Evolutionary conservation across 2,888 invertebrate genomes (phyloP), one percentile per base, ranked within the genome.

Genomic region (Lottia gigantea): DNA sequence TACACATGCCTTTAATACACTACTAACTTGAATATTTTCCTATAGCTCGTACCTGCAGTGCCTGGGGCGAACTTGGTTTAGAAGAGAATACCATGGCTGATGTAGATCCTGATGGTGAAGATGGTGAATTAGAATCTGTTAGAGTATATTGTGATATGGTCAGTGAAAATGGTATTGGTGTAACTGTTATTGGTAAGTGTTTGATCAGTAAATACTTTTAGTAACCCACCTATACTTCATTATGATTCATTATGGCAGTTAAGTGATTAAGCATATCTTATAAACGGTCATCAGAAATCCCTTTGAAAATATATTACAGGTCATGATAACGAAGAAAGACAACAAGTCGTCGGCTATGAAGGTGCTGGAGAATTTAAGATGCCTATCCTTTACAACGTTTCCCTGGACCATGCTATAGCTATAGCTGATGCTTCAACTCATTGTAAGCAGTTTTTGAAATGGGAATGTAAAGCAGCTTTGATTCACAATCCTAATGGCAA

Each of bases 391-490:
- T 84, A 85, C 71, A 73, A 76, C 70, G 71, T 80, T 74, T 69
- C 74, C 61, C 67, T 75, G 12, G 75, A 76, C 1, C 80, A 80
- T 63, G 81, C 81, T 12, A 72, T 76, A 3, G 67, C 78, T n/a
- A 77, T 86, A 11, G 78, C 85, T 15, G 86, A 86, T 74, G 70
- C 74, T n/a, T 86, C 86, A 7, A 68, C 49, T 11, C 70, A 77
- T 49, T 87, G 87, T 71, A 70, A 74, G 47, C 86, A 86, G 81
- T 85, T 75, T 75, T 78, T 86, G 73, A 75, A 76, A 40, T 87
- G 86, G 86, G 82, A 85, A 62, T 87, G 87, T 71, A 70, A 75
- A 16, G 82, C 80, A 0, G 83, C 87, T 8, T 76, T 83, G 47
- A 85, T 87, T 62, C 82, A 83, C 68, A 83, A 84, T 69, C 79